Evolutionary conservation across 37 sponge, comb jelly and placozoan species (phyloP), one percentile per base, ranked within the genome.

Genomic region (Bolinopsis microptera): DNA sequence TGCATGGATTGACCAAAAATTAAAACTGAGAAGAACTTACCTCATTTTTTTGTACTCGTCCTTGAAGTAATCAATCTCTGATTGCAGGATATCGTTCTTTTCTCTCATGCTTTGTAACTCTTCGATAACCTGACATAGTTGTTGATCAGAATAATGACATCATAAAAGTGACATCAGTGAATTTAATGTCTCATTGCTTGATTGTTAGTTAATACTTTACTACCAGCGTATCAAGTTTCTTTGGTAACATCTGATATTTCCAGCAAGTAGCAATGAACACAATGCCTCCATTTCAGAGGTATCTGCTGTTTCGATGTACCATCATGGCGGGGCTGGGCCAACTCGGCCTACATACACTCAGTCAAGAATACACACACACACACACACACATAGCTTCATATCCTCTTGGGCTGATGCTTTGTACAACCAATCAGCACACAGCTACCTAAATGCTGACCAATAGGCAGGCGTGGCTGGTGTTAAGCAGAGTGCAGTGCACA

Each of bases 11-110:
- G n/a, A n/a, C n/a, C n/a, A n/a, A n/a, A n/a, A n/a, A n/a, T n/a
- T n/a, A n/a, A n/a, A n/a, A n/a, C n/a, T n/a, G n/a, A n/a, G n/a
- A n/a, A n/a, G n/a, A 28, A 9, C 74, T n/a, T 28, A 77, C 80
- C 80, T 77, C 18, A 86, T 2, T 40, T 86, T 86, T 34, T 86
- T 86, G 90, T 41, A 86, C 30, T 86, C 90, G 26, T 86, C 90
- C 48, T 86, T 86, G 90, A 86, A 86, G 30, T 33, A 86, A 21
- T 86, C 90, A 16, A 86, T 86, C 61, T 86, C 90, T 41, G 90
- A 38, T n/a, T 86, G 90, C 61, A 86, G 34, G 2, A 86, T 34
- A 27, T 86, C 61, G 61, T 86, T 86, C 90, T 86, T 86, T 27
- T 86, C 90, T 34, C 35, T 86, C 30, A 86, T 34, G 35, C 36